phyloP scores from a whole-genome alignment of 1,140 invertebrate genomes.

The Aphelinus atriplicis region DNA sequence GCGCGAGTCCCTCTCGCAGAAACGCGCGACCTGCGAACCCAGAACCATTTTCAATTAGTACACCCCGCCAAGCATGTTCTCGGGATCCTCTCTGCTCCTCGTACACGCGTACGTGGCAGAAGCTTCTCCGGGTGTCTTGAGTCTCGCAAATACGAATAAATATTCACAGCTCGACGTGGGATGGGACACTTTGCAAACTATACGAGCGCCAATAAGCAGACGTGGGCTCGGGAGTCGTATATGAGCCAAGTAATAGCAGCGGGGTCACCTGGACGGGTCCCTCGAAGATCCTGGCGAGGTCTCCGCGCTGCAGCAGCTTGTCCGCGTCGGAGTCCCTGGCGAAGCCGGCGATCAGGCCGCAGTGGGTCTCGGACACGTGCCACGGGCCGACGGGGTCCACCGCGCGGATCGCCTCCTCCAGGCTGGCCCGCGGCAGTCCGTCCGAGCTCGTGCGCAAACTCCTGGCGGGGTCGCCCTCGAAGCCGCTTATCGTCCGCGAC shows the following conservation, averaged over 20 bases:
- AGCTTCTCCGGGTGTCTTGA: too few relatives aligned
- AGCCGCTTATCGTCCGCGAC: conserved; percentile 47
- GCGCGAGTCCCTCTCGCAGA: conserved; percentile 60
- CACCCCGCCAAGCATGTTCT: too few relatives aligned
- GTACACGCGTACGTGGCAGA: too few relatives aligned
- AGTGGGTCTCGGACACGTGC: conserved; percentile 61
- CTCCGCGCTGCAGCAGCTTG: conserved; percentile 55
- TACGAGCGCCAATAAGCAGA: too few relatives aligned
- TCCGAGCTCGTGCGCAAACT: neutral
- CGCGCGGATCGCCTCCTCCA: conserved; percentile 57
- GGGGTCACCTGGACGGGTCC: conserved; percentile 59
- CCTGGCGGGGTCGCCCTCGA: neutral
- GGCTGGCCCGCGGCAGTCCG: conserved; percentile 45
- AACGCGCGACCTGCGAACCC: conserved; percentile 57
- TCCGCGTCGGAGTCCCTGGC: conserved; percentile 59
- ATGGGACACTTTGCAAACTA: too few relatives aligned
- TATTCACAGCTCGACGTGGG: too few relatives aligned
- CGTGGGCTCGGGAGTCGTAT: too few relatives aligned
- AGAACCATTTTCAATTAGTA: conserved; percentile 13
- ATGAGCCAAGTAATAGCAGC: too few relatives aligned
- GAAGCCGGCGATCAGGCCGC: conserved; percentile 62
- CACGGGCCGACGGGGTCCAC: conserved; percentile 54
- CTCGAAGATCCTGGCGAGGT: conserved; percentile 58
- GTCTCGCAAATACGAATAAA: too few relatives aligned
- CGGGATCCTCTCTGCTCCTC: too few relatives aligned